Base-by-base conservation (phyloP, 2,888 invertebrate genomes). In the Aricia artaxerxes region DNA sequence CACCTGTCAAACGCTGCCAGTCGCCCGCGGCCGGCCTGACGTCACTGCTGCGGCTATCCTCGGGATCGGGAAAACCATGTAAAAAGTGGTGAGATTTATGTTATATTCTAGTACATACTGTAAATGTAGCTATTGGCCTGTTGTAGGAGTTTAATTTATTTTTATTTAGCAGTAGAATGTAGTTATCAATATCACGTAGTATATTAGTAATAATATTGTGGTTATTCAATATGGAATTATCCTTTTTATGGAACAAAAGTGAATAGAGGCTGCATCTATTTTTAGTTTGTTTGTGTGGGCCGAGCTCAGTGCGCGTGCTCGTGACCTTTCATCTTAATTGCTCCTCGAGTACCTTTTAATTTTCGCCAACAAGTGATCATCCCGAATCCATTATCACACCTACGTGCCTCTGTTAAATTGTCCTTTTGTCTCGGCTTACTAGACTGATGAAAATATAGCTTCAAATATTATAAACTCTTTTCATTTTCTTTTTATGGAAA, bases 1-100 rank as follows among this genome's bases (percentile, higher is more conserved):
- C 92, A 90, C 83, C 88, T 92, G 93, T 92, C 92, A 92, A 88
- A 90, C 84, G 84, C 88, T 87, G 84, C 85, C 87, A 86, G 85
- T 87, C 84, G 85, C 84, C 38, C 76, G 64, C 82, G 82, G 84
- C 84, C 83, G 85, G 76, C 85, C 87, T 88, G 91, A 91, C 91
- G 91, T 92, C 91, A 90, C 85, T 85, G 83, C 81, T 77, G 81
- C 83, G 80, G 84, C 85, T 85, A 84, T 80, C 77, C 82, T 83
- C 60, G 84, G 84, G 84, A 82, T 78, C 81, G 82, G 83, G 83
- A 84, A 86, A 86, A 91, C 82, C 86, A 92, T 92, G 92, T 90
- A 86, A 89, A 83, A 82, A 83, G 81, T 82, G 89, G 91, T 91
- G 86, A 88, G 80, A 79, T 78, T 78, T 79, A 4, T 79, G 24